phyloP scores from a whole-genome alignment of 2,797 vertebrate species.

The Ficedula albicollis region DNA sequence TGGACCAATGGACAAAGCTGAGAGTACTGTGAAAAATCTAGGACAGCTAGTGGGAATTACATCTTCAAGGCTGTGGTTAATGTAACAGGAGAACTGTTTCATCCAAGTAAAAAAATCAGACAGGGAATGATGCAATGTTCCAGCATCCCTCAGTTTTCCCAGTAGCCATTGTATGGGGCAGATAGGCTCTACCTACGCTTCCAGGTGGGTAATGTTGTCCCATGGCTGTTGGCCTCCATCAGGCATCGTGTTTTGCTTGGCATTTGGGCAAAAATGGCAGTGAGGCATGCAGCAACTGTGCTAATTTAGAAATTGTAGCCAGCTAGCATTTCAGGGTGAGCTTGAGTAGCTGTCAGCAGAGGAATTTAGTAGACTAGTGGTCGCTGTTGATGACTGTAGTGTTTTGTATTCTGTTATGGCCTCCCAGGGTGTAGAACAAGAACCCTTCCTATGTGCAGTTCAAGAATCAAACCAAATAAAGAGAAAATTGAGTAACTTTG shows the following conservation, averaged over 20 bases:
- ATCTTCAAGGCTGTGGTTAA: background rate
- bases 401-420: slow-evolving; percentile 38
- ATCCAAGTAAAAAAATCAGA: background rate
- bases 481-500: slow-evolving; percentile 44
- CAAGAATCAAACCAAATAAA: slow-evolving; percentile 66
- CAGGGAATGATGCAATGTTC: accelerated
- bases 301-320: slow-evolving; percentile 37
- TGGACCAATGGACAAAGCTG: background rate
- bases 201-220: background rate
- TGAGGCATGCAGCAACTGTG: background rate
- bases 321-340: slow-evolving; percentile 15
- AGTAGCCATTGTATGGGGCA: background rate
- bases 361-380: slow-evolving; percentile 24
- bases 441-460: slow-evolving; percentile 9
- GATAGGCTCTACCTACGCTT: background rate
- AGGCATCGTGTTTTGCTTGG: background rate
- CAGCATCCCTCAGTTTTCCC: background rate
- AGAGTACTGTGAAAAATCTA: background rate
- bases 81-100: background rate
- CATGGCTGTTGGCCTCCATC: background rate
- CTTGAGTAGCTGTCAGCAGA: slow-evolving; percentile 42
- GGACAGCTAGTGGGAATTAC: background rate
- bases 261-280: slow-evolving; percentile 2
- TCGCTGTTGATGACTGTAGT: slow-evolving; percentile 18
- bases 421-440: slow-evolving; percentile 31